Evolutionary conservation across 2,113 vertebrate species (phyloP).

Genomic region (Aix galericulata): DNA sequence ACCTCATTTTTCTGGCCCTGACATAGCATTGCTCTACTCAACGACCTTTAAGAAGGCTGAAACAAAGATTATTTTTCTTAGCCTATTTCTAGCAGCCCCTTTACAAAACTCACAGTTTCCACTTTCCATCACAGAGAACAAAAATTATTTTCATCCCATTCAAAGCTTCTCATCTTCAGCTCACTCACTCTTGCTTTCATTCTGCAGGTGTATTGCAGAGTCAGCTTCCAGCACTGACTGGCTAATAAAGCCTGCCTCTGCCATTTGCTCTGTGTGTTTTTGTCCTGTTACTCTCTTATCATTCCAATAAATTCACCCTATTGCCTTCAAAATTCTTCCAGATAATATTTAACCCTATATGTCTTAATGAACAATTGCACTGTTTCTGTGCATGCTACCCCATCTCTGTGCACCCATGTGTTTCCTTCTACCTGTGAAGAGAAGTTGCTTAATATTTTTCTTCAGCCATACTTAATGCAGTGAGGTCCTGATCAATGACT

Average conservation of each 20-base stretch:
- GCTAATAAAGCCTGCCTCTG: not conserved
- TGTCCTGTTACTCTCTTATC: not conserved
- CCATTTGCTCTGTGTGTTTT: not conserved
- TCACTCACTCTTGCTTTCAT: not conserved
- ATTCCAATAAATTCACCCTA: not conserved
- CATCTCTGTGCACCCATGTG: fast-evolving
- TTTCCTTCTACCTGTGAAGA: not conserved
- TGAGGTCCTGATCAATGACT: not conserved
- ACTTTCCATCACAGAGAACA: not conserved
- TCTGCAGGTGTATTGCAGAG: not conserved
- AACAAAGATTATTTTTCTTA: not conserved
- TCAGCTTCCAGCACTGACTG: not conserved
- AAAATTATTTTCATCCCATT: not conserved
- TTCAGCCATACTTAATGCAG: not conserved
- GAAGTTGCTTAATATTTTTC: not conserved
- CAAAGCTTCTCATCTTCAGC: not conserved
- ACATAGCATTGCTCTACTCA: not conserved
- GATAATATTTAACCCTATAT: not conserved
- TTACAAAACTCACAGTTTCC: not conserved
- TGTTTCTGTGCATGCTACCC: not conserved
- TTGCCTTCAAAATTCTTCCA: not conserved
- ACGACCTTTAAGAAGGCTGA: not conserved
- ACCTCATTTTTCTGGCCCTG: not conserved
- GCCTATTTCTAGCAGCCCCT: not conserved
- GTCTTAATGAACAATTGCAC: not conserved